These are phyloP conservation scores for Caradrina clavipalpis DNA, from an alignment of 2,888 invertebrate genomes.

Conservation along the genomic window DNA sequence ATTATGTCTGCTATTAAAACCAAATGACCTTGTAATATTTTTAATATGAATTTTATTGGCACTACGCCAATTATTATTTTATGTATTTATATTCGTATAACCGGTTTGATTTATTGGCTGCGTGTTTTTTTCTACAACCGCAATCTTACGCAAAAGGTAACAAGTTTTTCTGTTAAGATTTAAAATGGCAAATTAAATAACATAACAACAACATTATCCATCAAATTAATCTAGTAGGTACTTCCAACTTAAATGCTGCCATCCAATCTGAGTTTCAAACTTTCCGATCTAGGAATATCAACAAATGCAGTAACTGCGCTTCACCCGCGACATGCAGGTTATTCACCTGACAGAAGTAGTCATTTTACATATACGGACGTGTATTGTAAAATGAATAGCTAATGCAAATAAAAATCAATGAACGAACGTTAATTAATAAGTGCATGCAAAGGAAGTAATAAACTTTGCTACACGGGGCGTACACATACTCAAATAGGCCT, in stretches of 20 bases:
- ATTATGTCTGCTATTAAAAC: slow-evolving; percentile 13
- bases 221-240: background rate
- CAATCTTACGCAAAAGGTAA: slow-evolving; percentile 31
- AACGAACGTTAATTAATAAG: slow-evolving; percentile 70
- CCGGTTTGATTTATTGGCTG: slow-evolving; percentile 47
- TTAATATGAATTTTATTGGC: slow-evolving; percentile 48
- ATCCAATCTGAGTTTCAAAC: background rate
- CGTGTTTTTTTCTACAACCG: slow-evolving; percentile 25
- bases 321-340: slow-evolving; percentile 22
- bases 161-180: background rate
- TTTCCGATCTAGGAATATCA: slow-evolving; percentile 2
- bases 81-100: slow-evolving; percentile 46
- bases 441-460: slow-evolving; percentile 71
- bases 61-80: slow-evolving; percentile 48
- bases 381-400: slow-evolving; percentile 42
- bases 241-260: no score
- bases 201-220: background rate
- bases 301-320: slow-evolving; percentile 6
- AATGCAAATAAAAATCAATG: slow-evolving; percentile 60
- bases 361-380: slow-evolving; percentile 34
- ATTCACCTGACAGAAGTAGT: slow-evolving; percentile 38
- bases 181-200: background rate
- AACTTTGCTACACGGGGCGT: slow-evolving; percentile 67
- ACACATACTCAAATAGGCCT: slow-evolving; percentile 55
- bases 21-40: slow-evolving; percentile 50